Evolutionary conservation across 2,888 invertebrate species (phyloP), one percentile per base, ranked within the genome.

Genomic region (Drosophila robusta): DNA sequence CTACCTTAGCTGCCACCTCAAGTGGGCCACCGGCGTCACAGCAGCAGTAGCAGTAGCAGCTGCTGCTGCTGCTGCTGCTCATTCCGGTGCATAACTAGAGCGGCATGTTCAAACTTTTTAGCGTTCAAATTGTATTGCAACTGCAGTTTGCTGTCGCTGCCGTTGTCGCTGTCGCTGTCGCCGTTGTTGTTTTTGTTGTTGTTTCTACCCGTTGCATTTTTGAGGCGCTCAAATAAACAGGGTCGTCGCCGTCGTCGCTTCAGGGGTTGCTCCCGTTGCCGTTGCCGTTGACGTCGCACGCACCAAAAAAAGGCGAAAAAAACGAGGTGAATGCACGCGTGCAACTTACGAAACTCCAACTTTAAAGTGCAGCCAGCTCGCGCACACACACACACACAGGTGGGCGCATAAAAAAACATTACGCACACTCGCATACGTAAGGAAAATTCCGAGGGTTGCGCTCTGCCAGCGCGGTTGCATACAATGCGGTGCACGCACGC

Each of bases 281-380:
- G 65, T 62, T 56, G 61, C 56, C 47, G 62, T 64, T 73, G 62
- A 62, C 63, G 63, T 64, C 63, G 73, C 85, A 85, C 86, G 86
- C 88, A 87, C 86, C 77, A 67, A 89, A 87, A 80, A 81, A 80
- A 71, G 83, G 81, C 82, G 78, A 80, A 85, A 83, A 78, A 88
- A 79, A 75, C 89, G 90, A 90, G 91, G 91, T 91, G 90, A 91
- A 91, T 89, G 91, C 84, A 91, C 91, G 82, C 89, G 79, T 88
- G 82, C 84, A 81, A 87, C 89, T 89, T 90, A 84, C 80, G 80
- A 90, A 90, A 89, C 85, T 87, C 87, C 67, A 84, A 86, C 85
- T 86, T 86, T 89, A 89, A 86, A 86, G 81, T 89, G 87, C 87
- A 89, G 74, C 70, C 75, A 86, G 69, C 66, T 45, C 60, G 45